Conservation (phyloP, 2,888 invertebrate species). For the Calliscelio sp. region DNA sequence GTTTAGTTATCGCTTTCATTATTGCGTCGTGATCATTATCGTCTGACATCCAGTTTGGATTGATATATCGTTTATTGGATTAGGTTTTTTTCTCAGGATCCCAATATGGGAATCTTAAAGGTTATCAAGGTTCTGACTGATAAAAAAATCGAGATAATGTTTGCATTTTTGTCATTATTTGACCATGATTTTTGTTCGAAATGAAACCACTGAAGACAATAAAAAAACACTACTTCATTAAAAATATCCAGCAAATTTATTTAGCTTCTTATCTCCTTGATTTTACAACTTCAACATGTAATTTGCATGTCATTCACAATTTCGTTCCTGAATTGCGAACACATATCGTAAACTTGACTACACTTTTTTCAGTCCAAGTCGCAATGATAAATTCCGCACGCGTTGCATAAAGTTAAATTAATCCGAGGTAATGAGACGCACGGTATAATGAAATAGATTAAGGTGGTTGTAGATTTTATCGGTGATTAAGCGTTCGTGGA, state of each 20-base stretch:
- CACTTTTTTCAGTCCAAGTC: not conserved
- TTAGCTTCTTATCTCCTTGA: too few relatives aligned
- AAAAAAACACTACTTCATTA: too few relatives aligned
- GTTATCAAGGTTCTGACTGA: too few relatives aligned
- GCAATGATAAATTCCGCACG: conserved; percentile 36
- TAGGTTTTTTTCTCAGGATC: too few relatives aligned
- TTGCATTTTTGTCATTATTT: too few relatives aligned
- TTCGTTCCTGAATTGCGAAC: not conserved
- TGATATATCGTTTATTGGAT: not conserved
- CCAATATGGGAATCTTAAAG: too few relatives aligned
- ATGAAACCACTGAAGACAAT: too few relatives aligned
- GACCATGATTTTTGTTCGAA: too few relatives aligned
- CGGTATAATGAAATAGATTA: conserved; percentile 47
- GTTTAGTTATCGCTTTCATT: conserved; percentile 32
- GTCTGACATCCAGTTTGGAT: not conserved
- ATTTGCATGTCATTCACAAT: not conserved
- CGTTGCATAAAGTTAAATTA: conserved; percentile 55
- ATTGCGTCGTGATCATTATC: conserved; percentile 30
- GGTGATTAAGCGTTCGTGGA: conserved; percentile 48
- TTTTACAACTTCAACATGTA: not conserved
- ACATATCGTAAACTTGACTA: not conserved
- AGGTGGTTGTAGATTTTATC: conserved; percentile 57
- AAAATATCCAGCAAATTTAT: too few relatives aligned
- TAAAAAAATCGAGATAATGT: too few relatives aligned
- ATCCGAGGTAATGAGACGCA: conserved; percentile 53